Conservation (phyloP, 2,888 invertebrate species). For the Diaphora mendica region DNA sequence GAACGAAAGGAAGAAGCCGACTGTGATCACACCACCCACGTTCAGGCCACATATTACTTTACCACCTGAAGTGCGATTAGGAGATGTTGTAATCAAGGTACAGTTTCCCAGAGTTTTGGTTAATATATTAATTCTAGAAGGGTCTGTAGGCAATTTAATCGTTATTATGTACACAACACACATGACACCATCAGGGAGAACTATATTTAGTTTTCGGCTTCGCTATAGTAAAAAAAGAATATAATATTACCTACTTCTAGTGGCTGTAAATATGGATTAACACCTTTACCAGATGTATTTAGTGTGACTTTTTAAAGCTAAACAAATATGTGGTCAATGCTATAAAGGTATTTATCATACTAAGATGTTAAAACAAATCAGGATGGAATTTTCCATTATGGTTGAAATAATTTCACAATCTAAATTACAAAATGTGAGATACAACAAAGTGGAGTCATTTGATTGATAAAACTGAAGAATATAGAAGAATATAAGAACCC, state of each 20-base stretch:
- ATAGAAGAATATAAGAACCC: no score
- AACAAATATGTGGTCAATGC: not conserved
- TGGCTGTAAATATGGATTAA: not conserved
- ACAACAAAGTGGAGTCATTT: not conserved
- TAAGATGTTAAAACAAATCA: not conserved
- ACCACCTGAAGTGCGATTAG: constrained; percentile 85
- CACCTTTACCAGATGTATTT: not conserved
- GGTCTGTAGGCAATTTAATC: not conserved
- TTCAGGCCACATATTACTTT: constrained; percentile 86
- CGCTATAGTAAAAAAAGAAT: not conserved
- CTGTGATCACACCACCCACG: constrained; percentile 85
- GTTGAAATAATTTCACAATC: not conserved
- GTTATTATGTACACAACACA: not conserved
- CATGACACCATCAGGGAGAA: no score
- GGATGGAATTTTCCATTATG: not conserved
- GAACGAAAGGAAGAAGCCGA: constrained; percentile 80
- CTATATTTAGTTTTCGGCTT: not conserved
- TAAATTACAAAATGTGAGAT: not conserved
- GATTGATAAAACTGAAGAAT: no score
- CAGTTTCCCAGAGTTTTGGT: not conserved
- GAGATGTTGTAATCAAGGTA: constrained; percentile 82
- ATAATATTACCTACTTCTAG: not conserved
- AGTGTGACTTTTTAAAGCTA: not conserved
- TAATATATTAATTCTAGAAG: not conserved
- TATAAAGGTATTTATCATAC: not conserved